Evolutionary conservation across 2,797 vertebrate species (phyloP), one percentile per base, ranked within the genome.

Genomic region (Enteromius unitaeniatus): DNA sequence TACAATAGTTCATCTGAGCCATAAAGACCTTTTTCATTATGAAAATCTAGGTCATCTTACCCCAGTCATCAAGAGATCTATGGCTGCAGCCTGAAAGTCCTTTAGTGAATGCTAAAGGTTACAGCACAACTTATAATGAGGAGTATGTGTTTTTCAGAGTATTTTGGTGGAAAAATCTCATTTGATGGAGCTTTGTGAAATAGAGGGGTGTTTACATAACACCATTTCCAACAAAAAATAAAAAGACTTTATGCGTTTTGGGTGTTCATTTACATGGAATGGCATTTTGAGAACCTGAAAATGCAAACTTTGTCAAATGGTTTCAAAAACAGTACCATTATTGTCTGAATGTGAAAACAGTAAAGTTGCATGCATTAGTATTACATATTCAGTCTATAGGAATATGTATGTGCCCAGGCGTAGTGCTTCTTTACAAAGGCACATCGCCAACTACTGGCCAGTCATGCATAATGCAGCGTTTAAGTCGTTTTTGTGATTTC

Each of bases 1-100:
- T 89, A 85, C 81, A 45, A 79, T 82, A 87, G 76, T 83, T 86
- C 82, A 83, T 88, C 84, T 83, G 84, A 83, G 82, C 74, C 81
- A 79, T 87, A 84, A 89, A 88, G 77, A 86, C 86, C 86, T 67
- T 86, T 78, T 87, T 84, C 64, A 84, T 83, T 73, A 47, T 62
- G 64, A 62, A 77, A 83, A 87, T 78, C 79, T 87, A 76, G 86
- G 88, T 82, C 86, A 87, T 87, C 76, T 69, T 79, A 74, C 62
- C 60, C 49, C 76, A 81, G 79, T 82, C 69, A 84, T 88, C 83
- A 78, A 67, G 64, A 72, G 58, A 85, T 83, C 55, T 69, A 82
- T 85, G 19, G 47, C 64, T 49, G 53, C 81, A 73, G 62, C 78
- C 47, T 73, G 64, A 73, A 60, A 79, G 74, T 79, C 74, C 68